Evolutionary conservation across 2,113 vertebrate genomes (phyloP).

Genomic region (Ammodramus savannarum): DNA sequence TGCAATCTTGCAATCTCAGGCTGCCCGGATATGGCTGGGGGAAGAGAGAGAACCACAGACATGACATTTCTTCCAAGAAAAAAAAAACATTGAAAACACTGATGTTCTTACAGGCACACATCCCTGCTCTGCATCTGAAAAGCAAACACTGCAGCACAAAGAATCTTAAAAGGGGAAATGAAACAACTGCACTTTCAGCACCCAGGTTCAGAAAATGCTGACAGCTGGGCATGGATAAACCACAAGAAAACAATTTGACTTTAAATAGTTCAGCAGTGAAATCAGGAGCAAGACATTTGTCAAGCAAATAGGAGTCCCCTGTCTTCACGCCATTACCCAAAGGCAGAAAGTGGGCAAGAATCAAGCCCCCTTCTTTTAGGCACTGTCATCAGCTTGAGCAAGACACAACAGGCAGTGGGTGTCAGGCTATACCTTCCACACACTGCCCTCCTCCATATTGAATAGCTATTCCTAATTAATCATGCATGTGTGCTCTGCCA

Average conservation of each 20-base stretch:
- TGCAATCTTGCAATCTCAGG: neutral
- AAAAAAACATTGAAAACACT: neutral
- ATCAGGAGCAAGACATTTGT: neutral
- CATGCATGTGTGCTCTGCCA: neutral
- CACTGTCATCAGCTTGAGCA: neutral
- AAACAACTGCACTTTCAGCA: neutral
- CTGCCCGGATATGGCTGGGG: neutral
- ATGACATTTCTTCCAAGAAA: neutral
- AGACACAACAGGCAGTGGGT: neutral
- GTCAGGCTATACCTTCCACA: neutral
- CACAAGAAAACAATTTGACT: neutral
- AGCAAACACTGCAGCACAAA: neutral
- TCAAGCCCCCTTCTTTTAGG: neutral
- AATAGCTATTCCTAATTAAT: neutral
- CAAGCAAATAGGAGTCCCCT: neutral
- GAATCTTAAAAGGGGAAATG: neutral
- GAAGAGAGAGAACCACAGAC: neutral
- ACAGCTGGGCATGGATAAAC: neutral
- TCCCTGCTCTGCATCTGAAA: neutral
- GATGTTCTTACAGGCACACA: neutral
- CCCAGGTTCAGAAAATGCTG: neutral
- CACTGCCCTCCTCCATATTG: neutral
- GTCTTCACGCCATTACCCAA: neutral
- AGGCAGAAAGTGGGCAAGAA: neutral
- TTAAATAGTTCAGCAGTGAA: neutral